Conservation (phyloP, 2,888 invertebrate species). For the Scrobipalpa costella region DNA sequence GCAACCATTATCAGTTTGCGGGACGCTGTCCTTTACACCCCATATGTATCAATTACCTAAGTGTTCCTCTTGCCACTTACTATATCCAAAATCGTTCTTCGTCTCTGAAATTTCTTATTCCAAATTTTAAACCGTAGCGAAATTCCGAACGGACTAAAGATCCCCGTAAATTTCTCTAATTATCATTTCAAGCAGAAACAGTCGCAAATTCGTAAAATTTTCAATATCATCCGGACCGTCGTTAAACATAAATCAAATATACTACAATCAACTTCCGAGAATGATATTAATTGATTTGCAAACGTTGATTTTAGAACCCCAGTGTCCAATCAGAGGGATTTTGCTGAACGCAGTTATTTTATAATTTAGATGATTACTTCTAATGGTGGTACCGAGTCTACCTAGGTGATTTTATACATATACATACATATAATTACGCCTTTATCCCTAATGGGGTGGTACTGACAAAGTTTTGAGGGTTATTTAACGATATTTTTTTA, state of each 20-base stretch:
- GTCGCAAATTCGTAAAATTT: not conserved
- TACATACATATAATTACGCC: too few relatives aligned
- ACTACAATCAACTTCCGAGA: constrained; percentile 8
- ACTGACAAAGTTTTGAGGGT: too few relatives aligned
- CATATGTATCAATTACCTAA: too few relatives aligned
- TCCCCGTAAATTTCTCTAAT: not conserved
- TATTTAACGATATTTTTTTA: too few relatives aligned
- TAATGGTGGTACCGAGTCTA: not conserved
- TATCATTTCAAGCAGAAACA: not conserved
- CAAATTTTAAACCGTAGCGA: too few relatives aligned
- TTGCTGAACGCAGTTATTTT: not conserved
- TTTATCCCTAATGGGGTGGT: too few relatives aligned
- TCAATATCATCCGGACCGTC: constrained; percentile 1
- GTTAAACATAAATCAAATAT: constrained; percentile 15
- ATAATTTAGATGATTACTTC: constrained; percentile 8
- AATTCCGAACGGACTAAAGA: not conserved
- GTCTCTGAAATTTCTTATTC: too few relatives aligned
- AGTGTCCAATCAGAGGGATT: not conserved
- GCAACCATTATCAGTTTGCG: too few relatives aligned
- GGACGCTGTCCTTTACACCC: too few relatives aligned
- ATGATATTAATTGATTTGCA: not conserved
- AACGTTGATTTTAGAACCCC: constrained; percentile 2
- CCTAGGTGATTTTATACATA: too few relatives aligned
- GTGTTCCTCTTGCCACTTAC: too few relatives aligned
- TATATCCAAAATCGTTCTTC: too few relatives aligned